Conservation (phyloP, 2,113 vertebrate species). For the Limnothrissa miodon region DNA sequence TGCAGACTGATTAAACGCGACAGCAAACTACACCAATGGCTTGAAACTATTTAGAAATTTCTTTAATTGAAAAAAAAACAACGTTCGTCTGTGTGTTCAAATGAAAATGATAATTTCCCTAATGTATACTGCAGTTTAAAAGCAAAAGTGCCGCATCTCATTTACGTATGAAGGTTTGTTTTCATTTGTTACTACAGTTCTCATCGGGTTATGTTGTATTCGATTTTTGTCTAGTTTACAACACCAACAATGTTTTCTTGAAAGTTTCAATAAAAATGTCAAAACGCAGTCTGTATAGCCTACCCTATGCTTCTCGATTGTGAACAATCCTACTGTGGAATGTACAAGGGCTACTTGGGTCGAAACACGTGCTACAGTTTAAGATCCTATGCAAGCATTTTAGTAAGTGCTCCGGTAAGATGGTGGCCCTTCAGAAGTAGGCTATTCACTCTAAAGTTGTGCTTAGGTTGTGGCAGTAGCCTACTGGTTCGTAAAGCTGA, state of each 20-base stretch:
- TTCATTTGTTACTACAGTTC: constrained; percentile 82
- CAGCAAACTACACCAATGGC: constrained; percentile 77
- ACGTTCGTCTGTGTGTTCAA: constrained; percentile 60
- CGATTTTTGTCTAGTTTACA: constrained; percentile 73
- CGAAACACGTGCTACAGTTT: constrained; percentile 1
- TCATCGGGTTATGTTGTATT: constrained; percentile 80
- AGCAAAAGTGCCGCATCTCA: constrained; percentile 68
- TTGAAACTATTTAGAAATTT: constrained; percentile 61
- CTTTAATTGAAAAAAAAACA: constrained; percentile 56
- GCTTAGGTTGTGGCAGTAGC: neutral
- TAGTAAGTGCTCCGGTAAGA: neutral
- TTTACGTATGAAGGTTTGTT: constrained; percentile 83
- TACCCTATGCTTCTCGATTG: neutral
- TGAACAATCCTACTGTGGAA: neutral
- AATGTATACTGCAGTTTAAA: constrained; percentile 68
- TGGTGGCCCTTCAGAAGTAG: neutral
- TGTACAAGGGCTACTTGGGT: neutral
- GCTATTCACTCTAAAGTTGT: neutral
- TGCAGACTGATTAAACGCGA: constrained; percentile 65
- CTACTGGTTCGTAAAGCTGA: neutral
- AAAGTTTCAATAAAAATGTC: constrained; percentile 72
- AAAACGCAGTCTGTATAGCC: constrained; percentile 53
- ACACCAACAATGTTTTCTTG: constrained; percentile 77
- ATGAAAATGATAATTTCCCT: constrained; percentile 58
- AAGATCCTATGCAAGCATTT: neutral